Conservation (phyloP, 2,797 vertebrate genomes). For the Fistularia commersonii region DNA sequence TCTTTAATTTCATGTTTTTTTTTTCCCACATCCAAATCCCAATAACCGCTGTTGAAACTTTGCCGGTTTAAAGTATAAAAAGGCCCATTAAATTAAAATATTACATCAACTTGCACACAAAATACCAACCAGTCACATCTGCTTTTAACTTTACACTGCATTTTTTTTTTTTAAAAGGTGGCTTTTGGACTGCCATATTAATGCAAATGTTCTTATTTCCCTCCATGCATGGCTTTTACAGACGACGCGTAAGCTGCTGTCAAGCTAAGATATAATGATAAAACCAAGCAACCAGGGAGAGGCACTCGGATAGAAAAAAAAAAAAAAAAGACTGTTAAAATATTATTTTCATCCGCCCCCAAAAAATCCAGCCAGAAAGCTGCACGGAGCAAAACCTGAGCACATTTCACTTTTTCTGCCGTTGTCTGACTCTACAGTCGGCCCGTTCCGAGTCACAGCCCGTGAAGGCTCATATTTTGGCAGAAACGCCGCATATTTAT, state of each 20-base stretch:
- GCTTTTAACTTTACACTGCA: neutral
- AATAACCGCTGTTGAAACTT: no score
- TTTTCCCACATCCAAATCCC: no score
- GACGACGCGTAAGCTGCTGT: constrained; percentile 26
- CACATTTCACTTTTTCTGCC: constrained; percentile 19
- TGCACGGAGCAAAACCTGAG: constrained; percentile 24
- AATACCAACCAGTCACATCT: neutral
- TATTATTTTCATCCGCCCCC: constrained; percentile 19
- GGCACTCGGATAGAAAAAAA: constrained; percentile 1
- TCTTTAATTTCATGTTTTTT: no score
- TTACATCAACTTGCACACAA: no score
- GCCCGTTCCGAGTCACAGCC: constrained; percentile 10
- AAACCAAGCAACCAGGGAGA: constrained; percentile 23
- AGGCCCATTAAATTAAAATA: no score
- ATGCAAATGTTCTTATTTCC: constrained; percentile 31
- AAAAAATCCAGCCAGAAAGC: constrained; percentile 17
- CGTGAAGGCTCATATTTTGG: constrained; percentile 50
- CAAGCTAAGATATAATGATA: constrained; percentile 36
- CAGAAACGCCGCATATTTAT: constrained; percentile 44
- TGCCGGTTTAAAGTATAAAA: no score
- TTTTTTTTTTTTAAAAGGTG: constrained; percentile 19
- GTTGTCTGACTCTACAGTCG: constrained; percentile 23
- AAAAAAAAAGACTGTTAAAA: constrained; percentile 19
- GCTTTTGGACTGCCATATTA: constrained; percentile 27
- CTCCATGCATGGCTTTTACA: constrained; percentile 42